Percentiles rank a stretch among this genome's conserved stretches.
Conservation (phyloP, 2,888 invertebrate genomes). For the Tribolium freemani region DNA sequence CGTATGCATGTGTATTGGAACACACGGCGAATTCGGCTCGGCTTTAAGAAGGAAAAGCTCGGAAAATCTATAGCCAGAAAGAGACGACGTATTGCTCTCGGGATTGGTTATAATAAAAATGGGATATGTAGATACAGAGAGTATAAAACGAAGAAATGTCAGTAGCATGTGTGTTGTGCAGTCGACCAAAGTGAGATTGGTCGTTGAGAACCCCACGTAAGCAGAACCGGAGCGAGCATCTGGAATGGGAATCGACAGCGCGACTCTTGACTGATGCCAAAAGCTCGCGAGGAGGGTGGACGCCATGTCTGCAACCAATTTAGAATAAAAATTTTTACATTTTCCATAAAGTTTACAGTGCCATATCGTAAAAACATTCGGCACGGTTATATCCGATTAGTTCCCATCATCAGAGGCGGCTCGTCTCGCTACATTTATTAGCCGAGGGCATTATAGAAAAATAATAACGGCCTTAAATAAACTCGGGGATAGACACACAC, state of each 20-base stretch:
- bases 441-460: slow-evolving; percentile 24
- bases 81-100: slow-evolving; percentile 61
- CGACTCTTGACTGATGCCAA: slow-evolving; percentile 64
- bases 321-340: slow-evolving; percentile 47
- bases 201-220: slow-evolving; percentile 11
- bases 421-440: slow-evolving; percentile 11
- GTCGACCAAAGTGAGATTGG: slow-evolving; percentile 47
- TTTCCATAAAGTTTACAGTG: slow-evolving; percentile 41
- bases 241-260: slow-evolving; percentile 60
- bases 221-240: slow-evolving; percentile 49
- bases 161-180: slow-evolving; percentile 65
- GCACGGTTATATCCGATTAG: slow-evolving; percentile 10
- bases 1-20: slow-evolving; percentile 56
- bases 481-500: slow-evolving; percentile 46
- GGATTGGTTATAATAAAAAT: slow-evolving; percentile 68
- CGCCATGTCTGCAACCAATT: slow-evolving; percentile 52
- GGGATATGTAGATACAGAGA: slow-evolving; percentile 68
- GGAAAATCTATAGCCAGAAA: slow-evolving; percentile 61
- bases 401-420: not conserved
- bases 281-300: slow-evolving; percentile 51
- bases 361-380: slow-evolving; percentile 24
- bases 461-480: slow-evolving; percentile 39
- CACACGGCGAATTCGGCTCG: slow-evolving; percentile 51
- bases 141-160: slow-evolving; percentile 67
- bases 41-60: slow-evolving; percentile 51